Base-by-base conservation (phyloP, 1,140 invertebrate genomes). In the Bombyx mandarina region DNA sequence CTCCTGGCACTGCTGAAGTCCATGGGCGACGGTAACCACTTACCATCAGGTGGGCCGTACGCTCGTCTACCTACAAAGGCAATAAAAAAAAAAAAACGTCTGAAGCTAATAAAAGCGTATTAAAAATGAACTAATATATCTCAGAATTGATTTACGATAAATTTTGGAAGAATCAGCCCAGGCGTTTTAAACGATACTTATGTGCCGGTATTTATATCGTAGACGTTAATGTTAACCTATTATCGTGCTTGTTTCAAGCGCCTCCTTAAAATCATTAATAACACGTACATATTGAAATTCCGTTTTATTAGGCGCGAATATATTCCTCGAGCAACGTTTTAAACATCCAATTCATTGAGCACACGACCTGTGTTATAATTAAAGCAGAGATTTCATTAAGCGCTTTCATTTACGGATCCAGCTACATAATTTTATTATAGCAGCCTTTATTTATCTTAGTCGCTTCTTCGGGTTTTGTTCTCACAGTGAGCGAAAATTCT, bases 331-430 rank as follows among this genome's bases (percentile, higher is more conserved):
- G 26, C 42, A 52, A 45, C 54, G 53, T 56, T 57, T 62, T 54
- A 50, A 56, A 1, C 26, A 49, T 52, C 54, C 52, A 52, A 62
- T 58, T 62, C 57, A 58, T 62, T 58, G 57, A 62, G 54, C 56
- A 8, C 56, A 8, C 26, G 52, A 12, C 53, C 54, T 49, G 44
- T 18, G 52, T 58, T 58, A 56, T 62, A 55, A 58, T 62, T 62
- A 58, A 55, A 56, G 44, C 22, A n/a, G 42, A 12, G 35, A 18
- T 58, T 62, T 62, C 55, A 62, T 62, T 62, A 58, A 58, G 56
- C 12, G 53, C 42, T 62, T 54, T 52, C 51, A 45, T 57, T 55
- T 62, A 52, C 54, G 46, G 42, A 45, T 47, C 22, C n/a, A 45
- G 51, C 45, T 55, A 42, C 26, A 45, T 58, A 58, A 48, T 52